These are phyloP conservation scores for Heliornis fulica DNA, from an alignment of 2,113 vertebrate species.

Conservation along the genomic window DNA sequence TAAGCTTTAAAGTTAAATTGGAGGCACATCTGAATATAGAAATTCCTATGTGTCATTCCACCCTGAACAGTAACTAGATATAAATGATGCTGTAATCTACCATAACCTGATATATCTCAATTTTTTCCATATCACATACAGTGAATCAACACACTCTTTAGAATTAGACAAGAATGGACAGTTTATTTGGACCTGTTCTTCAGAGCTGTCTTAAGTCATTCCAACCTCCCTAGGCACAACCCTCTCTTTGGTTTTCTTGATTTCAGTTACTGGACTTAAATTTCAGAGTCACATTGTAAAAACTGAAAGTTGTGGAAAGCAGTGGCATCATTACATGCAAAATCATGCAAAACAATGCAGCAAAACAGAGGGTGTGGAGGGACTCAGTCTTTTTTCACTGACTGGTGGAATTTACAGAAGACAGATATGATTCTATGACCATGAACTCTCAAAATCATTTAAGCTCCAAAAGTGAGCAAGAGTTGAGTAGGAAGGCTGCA, in stretches of 20 bases:
- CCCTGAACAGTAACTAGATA: not conserved
- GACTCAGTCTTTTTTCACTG: not conserved
- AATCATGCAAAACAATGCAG: not conserved
- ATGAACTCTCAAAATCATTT: not conserved
- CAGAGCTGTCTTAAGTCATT: not conserved
- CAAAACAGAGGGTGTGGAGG: not conserved
- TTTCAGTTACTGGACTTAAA: not conserved
- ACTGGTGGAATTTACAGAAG: not conserved
- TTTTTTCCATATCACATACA: not conserved
- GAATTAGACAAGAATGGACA: not conserved
- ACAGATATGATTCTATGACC: not conserved
- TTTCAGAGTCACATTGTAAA: not conserved
- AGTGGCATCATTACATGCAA: not conserved
- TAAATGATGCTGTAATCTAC: not conserved
- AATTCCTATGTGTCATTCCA: not conserved
- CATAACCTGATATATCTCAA: not conserved
- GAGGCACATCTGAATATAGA: not conserved
- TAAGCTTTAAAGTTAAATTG: conserved; percentile 56
- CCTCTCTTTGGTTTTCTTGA: not conserved
- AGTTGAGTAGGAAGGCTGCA: not conserved
- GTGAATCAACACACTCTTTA: not conserved
- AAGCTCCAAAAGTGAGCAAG: not conserved
- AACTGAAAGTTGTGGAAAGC: not conserved
- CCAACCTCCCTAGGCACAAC: not conserved
- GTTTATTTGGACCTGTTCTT: not conserved